Base-by-base conservation (phyloP, 1,140 invertebrate genomes). In the Ostrea edulis region DNA sequence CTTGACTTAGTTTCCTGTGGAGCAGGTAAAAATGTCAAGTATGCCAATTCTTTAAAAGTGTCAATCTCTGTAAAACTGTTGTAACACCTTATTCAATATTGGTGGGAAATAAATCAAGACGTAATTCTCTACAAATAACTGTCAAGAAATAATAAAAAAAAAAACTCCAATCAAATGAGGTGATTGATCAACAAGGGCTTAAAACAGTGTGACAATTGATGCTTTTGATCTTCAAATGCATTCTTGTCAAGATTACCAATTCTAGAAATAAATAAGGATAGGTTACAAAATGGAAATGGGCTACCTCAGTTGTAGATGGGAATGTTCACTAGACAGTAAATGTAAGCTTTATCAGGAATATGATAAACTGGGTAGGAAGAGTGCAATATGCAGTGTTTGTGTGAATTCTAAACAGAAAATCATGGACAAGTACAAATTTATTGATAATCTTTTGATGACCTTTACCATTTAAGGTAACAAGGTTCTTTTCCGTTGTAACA, bases 221-320 rank as follows among this genome's bases (percentile, higher is more conserved):
- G 22, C 68, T 35, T 77, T 77, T 77, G 68, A 77, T 77, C 68
- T 77, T 77, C 29, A 14, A 17, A 29, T 77, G 68, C 68, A 77
- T 77, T 77, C 68, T 77, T 35, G 9, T 25, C 29, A 77, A 35
- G 68, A 35, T 77, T 29, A 77, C 8, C 29, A 77, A 77, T 29
- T 77, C 22, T 29, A 77, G 68, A 77, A 77, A 77, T 77, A 77
- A 77, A 77, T 77, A 77, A 29, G 22, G 35, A 7, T 25, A 14
- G 22, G 25, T 35, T 25, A 29, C 14, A 35, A 77, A 29, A 35
- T 22, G 12, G 29, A 77, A 71, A 14, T 12, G 12, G 25, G 25
- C 29, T 11, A 35, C 68, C 29, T 12, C 12, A 3, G 25, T 14
- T 12, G 29, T 35, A 77, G 25, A 35, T 14, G 29, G 25, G 68